Evolutionary conservation across 2,888 invertebrate species (phyloP).

Genomic region (Netelia virgata): DNA sequence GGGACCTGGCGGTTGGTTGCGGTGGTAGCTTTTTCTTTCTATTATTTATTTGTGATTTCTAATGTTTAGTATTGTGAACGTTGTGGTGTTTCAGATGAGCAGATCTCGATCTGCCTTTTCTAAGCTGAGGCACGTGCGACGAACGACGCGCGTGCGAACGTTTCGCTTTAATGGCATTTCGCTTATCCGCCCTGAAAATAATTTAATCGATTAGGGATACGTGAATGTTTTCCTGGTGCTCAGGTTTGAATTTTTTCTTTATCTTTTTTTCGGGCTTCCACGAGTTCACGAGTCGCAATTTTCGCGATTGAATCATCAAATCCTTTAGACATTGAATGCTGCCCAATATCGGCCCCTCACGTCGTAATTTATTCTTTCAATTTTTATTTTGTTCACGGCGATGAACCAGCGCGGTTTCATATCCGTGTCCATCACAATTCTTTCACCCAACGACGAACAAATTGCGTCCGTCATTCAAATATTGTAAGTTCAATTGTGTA

Average conservation of each 20-base stretch:
- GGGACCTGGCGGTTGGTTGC: conserved; percentile 53
- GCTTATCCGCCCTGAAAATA: conserved; percentile 80
- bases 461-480: conserved; percentile 41
- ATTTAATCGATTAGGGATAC: conserved; percentile 74
- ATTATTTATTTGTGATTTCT: conserved; percentile 65
- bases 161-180: conserved; percentile 74
- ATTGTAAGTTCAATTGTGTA: conserved; percentile 41
- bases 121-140: conserved; percentile 78
- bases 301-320: conserved; percentile 18
- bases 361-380: conserved; percentile 28
- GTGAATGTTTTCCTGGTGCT: conserved; percentile 7
- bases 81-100: conserved; percentile 78
- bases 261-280: conserved; percentile 18
- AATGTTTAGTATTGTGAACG: conserved; percentile 81
- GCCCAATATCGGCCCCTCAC: conserved; percentile 28
- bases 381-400: conserved; percentile 16
- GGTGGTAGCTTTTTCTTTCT: conserved; percentile 33
- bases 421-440: not conserved
- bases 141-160: conserved; percentile 77
- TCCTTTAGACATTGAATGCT: conserved; percentile 48
- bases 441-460: conserved; percentile 18
- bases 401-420: not conserved
- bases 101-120: conserved; percentile 79
- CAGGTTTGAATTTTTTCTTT: conserved; percentile 12
- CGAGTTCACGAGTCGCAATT: not conserved